These are phyloP conservation scores for Sthenelais limicola DNA, from an alignment of 2,888 invertebrate species.

Conservation along the genomic window DNA sequence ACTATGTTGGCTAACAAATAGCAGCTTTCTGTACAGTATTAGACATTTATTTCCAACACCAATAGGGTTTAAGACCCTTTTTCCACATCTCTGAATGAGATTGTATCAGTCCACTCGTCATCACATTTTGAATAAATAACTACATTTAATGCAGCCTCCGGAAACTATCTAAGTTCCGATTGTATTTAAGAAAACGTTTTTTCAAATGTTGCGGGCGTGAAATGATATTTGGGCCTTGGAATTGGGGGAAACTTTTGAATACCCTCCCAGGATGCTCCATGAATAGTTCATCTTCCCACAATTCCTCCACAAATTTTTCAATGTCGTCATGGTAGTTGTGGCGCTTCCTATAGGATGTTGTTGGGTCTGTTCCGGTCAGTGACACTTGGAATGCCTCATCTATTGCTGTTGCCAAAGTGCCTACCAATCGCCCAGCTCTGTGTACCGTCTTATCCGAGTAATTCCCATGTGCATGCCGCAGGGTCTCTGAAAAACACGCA, in stretches of 20 bases:
- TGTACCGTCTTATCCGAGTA: not conserved
- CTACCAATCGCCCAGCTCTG: slow-evolving; percentile 31
- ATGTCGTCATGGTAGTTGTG: slow-evolving; percentile 3
- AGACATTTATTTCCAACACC: too few relatives aligned
- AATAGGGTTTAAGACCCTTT: too few relatives aligned
- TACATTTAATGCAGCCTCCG: too few relatives aligned
- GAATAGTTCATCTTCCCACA: slow-evolving; percentile 15
- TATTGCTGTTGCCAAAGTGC: not conserved
- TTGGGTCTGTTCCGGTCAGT: not conserved
- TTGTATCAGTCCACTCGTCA: too few relatives aligned
- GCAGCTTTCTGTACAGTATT: too few relatives aligned
- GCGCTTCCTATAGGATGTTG: not conserved
- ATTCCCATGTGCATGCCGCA: not conserved
- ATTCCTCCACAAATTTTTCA: not conserved
- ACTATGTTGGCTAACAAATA: too few relatives aligned
- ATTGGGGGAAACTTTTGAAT: not conserved
- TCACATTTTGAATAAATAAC: too few relatives aligned
- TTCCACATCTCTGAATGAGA: too few relatives aligned
- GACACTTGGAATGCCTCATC: not conserved
- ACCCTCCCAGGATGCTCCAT: not conserved
- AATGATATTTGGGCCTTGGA: not conserved
- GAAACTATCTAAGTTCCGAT: not conserved
- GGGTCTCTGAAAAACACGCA: not conserved
- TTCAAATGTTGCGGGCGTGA: not conserved
- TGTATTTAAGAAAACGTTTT: not conserved